These are phyloP conservation scores for Microcebus lehilahytsara DNA, from an alignment of 2,113 vertebrate genomes.

Conservation along the genomic window DNA sequence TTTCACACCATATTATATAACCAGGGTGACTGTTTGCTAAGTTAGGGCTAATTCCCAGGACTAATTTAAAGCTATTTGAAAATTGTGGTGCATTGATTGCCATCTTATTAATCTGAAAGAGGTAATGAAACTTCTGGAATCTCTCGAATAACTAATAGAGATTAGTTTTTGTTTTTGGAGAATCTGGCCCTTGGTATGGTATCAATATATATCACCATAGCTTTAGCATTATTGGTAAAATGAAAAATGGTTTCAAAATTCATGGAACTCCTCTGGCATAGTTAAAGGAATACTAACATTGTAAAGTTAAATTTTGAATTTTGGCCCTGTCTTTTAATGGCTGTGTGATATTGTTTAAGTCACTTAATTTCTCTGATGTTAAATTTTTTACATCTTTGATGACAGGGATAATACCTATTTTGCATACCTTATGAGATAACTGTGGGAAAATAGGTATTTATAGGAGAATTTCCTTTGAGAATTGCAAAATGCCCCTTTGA, in stretches of 20 bases:
- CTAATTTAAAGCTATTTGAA: conserved; percentile 27
- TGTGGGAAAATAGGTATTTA: background rate
- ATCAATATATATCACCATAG: background rate
- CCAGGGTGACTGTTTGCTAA: background rate
- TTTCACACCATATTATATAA: background rate
- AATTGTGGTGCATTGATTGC: background rate
- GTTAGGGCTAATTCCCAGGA: background rate
- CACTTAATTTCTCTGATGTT: background rate
- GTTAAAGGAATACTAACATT: background rate
- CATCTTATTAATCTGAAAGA: conserved; percentile 17
- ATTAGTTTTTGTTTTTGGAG: background rate
- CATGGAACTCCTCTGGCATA: background rate
- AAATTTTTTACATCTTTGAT: background rate
- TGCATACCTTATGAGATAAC: background rate
- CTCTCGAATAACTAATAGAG: background rate
- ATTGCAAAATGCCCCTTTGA: background rate
- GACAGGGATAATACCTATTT: background rate
- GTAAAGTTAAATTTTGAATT: background rate
- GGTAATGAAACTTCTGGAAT: background rate
- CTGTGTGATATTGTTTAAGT: background rate
- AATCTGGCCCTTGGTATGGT: background rate
- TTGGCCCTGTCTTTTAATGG: background rate
- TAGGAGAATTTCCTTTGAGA: background rate
- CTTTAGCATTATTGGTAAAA: background rate
- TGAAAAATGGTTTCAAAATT: conserved; percentile 1